These are phyloP conservation scores for Trachurus trachurus DNA, from an alignment of 2,797 vertebrate genomes.

Conservation along the genomic window DNA sequence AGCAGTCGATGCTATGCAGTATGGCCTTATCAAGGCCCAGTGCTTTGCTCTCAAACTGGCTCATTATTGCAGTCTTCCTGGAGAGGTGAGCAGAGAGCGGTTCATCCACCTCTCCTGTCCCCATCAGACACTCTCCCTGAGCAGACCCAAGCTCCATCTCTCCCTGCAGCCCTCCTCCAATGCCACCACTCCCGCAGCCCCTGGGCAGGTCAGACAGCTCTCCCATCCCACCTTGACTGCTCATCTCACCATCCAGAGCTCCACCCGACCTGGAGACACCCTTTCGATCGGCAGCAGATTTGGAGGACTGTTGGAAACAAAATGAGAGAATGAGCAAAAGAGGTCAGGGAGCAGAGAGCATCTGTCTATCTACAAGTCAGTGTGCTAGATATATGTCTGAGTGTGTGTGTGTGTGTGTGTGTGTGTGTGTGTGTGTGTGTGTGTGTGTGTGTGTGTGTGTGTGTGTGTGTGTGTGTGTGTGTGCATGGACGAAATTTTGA, in stretches of 20 bases:
- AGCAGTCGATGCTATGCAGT: constrained; percentile 98
- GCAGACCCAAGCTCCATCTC: constrained; percentile 91
- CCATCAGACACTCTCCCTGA: constrained; percentile 90
- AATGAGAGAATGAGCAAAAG: background rate
- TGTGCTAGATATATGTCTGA: too few relatives aligned
- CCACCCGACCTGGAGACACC: constrained; percentile 88
- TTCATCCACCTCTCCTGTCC: constrained; percentile 91
- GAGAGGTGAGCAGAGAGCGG: constrained; percentile 89
- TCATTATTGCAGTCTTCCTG: constrained; percentile 91
- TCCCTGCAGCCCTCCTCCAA: constrained; percentile 86
- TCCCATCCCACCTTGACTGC: constrained; percentile 86
- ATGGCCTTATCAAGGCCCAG: constrained; percentile 97
- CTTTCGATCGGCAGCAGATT: constrained; percentile 92
- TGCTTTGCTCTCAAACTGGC: constrained; percentile 97
- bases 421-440: background rate
- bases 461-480: background rate
- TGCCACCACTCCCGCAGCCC: constrained; percentile 59
- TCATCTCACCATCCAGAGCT: constrained; percentile 90
- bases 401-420: background rate
- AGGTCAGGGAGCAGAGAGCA: background rate
- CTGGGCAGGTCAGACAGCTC: constrained; percentile 76
- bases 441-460: background rate
- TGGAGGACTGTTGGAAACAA: constrained; percentile 89
- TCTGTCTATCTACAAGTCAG: too few relatives aligned
- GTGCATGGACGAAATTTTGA: too few relatives aligned